Percentiles rank a stretch among this genome's conserved stretches.
Conservation (phyloP, 2,113 vertebrate species). For the Galbula dea region DNA sequence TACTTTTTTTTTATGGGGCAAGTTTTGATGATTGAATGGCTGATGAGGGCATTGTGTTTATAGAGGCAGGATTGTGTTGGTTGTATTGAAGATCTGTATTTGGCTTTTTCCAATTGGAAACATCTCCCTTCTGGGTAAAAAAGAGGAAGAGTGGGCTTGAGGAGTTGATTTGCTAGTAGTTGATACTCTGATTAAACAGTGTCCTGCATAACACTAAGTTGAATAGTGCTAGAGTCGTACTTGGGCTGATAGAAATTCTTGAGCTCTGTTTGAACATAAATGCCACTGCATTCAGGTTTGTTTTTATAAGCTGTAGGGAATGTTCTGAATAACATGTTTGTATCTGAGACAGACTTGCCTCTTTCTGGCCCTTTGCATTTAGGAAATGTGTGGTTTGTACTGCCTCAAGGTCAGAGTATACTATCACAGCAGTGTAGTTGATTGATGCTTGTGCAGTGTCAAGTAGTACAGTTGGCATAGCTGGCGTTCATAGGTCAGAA, state of each 20-base stretch:
- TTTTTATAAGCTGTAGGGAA: not conserved
- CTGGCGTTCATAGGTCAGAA: not conserved
- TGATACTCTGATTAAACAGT: not conserved
- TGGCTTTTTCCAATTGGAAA: not conserved
- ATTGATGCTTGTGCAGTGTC: not conserved
- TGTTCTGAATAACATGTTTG: not conserved
- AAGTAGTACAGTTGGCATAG: accelerated
- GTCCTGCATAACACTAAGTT: not conserved
- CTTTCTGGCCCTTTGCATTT: not conserved
- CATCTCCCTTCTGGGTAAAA: not conserved
- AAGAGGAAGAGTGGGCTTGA: not conserved
- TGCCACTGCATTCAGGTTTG: not conserved
- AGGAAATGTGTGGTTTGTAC: not conserved
- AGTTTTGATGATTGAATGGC: not conserved
- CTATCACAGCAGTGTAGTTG: not conserved
- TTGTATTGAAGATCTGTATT: not conserved
- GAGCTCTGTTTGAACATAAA: not conserved
- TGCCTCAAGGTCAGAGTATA: not conserved
- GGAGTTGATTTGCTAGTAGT: not conserved
- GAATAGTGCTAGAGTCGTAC: not conserved
- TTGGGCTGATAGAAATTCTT: not conserved
- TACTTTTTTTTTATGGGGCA: not conserved
- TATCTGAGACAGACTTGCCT: not conserved
- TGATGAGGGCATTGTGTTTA: not conserved
- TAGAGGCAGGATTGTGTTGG: not conserved